These are phyloP conservation scores for Diadegma fenestrale DNA, from an alignment of 2,888 invertebrate species.

Conservation along the genomic window DNA sequence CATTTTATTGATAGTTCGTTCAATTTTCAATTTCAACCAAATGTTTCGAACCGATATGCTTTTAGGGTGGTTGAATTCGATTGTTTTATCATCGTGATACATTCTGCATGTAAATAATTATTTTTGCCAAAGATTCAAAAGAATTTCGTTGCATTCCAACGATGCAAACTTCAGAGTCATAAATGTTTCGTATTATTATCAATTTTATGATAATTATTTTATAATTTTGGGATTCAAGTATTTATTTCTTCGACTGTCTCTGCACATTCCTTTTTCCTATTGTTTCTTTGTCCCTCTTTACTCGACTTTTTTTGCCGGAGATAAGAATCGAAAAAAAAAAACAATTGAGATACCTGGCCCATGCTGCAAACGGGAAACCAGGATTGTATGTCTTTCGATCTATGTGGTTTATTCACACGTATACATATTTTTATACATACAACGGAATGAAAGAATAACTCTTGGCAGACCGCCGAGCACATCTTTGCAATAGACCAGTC, in stretches of 20 bases:
- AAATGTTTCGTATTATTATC: neutral
- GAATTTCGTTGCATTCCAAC: too few species aligned
- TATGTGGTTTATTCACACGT: neutral
- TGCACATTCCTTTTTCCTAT: neutral
- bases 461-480: constrained; percentile 53
- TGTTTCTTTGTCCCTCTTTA: neutral
- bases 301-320: neutral
- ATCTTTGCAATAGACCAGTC: constrained; percentile 40
- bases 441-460: constrained; percentile 43
- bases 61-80: too few species aligned
- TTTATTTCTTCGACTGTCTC: neutral
- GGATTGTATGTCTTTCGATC: constrained; percentile 35
- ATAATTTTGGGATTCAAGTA: neutral
- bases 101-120: too few species aligned
- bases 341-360: neutral
- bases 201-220: neutral
- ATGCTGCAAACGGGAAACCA: constrained; percentile 10
- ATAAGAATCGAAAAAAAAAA: constrained; percentile 18
- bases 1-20: too few species aligned
- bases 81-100: too few species aligned
- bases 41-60: too few species aligned
- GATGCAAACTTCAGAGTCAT: too few species aligned
- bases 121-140: too few species aligned
- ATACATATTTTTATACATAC: neutral
- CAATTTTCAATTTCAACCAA: too few species aligned